These are phyloP conservation scores for Gymnoscopelus braueri DNA, from an alignment of 2,797 vertebrate genomes.

Conservation along the genomic window DNA sequence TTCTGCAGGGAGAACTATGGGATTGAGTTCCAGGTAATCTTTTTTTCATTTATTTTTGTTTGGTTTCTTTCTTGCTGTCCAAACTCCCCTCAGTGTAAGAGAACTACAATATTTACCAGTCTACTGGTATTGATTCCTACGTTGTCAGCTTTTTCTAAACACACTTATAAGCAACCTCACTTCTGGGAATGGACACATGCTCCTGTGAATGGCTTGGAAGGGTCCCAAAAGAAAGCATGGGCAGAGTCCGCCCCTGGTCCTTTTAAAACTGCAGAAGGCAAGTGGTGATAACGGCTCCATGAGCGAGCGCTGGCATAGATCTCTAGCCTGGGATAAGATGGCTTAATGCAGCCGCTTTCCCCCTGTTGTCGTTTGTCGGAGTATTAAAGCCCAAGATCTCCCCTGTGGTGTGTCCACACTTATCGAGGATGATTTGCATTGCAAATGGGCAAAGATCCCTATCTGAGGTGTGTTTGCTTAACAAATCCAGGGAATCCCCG, in stretches of 20 bases:
- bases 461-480: conserved; percentile 71
- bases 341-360: conserved; percentile 41
- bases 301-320: conserved; percentile 42
- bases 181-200: conserved; percentile 5
- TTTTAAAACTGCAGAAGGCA: conserved; percentile 69
- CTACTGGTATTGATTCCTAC: no score
- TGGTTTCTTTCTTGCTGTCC: not conserved
- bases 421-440: conserved; percentile 76
- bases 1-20: conserved; percentile 99
- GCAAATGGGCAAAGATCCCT: conserved; percentile 72
- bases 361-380: conserved; percentile 50
- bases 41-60: not conserved
- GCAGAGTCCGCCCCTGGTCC: conserved; percentile 26
- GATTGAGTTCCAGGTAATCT: conserved; percentile 96
- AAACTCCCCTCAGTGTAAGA: not conserved
- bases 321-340: conserved; percentile 46
- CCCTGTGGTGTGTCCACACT: conserved; percentile 42
- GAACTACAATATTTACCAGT: no score
- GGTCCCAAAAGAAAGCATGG: conserved; percentile 12
- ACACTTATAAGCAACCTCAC: no score
- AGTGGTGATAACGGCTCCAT: conserved; percentile 64
- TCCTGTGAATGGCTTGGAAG: conserved; percentile 15
- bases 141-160: no score
- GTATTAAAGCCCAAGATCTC: conserved; percentile 34
- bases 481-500: conserved; percentile 66